Conservation (phyloP, 2,888 invertebrate genomes). For the Cordilura impudica region DNA sequence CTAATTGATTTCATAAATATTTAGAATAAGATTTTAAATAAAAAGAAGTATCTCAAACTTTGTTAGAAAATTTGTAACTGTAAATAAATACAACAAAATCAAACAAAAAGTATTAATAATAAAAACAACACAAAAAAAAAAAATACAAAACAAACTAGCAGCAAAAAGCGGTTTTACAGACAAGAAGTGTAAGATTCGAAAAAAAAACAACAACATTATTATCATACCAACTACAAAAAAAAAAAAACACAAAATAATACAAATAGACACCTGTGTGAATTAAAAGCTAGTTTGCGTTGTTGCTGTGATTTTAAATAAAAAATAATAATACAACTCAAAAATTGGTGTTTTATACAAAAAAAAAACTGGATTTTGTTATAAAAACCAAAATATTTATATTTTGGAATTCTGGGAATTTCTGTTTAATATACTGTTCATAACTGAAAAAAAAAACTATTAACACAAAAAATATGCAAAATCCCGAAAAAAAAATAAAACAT, state of each 20-base stretch:
- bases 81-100: constrained; percentile 1
- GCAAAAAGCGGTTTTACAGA: constrained; percentile 34
- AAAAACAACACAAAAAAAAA: background rate
- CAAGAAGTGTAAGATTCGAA: constrained; percentile 41
- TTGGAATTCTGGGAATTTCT: background rate
- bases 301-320: constrained; percentile 1
- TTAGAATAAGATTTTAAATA: constrained; percentile 1
- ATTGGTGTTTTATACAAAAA: constrained; percentile 33
- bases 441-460: background rate
- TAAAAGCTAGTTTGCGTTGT: constrained; percentile 58
- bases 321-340: constrained; percentile 36
- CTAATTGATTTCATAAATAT: constrained; percentile 55
- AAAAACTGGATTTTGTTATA: constrained; percentile 2
- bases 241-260: constrained; percentile 24
- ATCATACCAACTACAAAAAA: constrained; percentile 24
- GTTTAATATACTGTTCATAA: no score
- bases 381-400: background rate
- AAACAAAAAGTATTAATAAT: constrained; percentile 14
- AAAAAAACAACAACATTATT: constrained; percentile 13
- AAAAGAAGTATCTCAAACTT: background rate
- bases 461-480: no score
- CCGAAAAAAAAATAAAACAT: no score
- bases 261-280: constrained; percentile 64
- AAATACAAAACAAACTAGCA: background rate
- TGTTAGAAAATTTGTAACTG: background rate